Conservation (phyloP, 2,888 invertebrate genomes). For the Brenthis hecate region DNA sequence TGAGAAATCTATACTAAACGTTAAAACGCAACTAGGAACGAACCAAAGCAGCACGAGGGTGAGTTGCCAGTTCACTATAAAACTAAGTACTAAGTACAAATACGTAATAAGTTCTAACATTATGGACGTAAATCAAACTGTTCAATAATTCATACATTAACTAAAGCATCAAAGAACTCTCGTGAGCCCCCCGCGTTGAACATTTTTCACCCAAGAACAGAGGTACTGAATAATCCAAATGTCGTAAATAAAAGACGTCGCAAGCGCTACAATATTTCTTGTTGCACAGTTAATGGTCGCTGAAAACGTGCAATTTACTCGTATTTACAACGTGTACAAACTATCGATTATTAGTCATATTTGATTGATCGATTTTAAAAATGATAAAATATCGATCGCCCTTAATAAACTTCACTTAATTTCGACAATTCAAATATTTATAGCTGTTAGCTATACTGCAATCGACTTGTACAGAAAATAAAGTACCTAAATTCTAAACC, state of each 20-base stretch:
- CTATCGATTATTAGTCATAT: slow-evolving; percentile 8
- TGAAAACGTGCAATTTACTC: slow-evolving; percentile 25
- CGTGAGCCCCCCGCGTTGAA: slow-evolving; percentile 69
- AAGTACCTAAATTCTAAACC: no score
- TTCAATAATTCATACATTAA: slow-evolving; percentile 76
- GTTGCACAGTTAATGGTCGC: slow-evolving; percentile 20
- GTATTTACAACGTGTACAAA: slow-evolving; percentile 10
- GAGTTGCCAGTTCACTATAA: no score
- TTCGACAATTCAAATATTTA: not conserved
- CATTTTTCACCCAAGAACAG: slow-evolving; percentile 71
- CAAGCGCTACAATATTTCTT: slow-evolving; percentile 56
- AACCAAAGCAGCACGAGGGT: no score
- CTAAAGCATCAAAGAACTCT: slow-evolving; percentile 58
- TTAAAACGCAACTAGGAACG: no score
- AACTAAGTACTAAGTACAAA: no score
- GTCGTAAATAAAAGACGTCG: slow-evolving; percentile 58
- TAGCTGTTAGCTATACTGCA: not conserved
- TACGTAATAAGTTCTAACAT: slow-evolving; percentile 37
- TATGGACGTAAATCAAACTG: slow-evolving; percentile 65
- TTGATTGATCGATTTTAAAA: slow-evolving; percentile 17
- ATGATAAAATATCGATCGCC: slow-evolving; percentile 9
- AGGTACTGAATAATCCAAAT: slow-evolving; percentile 56
- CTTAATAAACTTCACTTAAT: not conserved
- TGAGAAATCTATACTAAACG: no score
- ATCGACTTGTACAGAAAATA: not conserved